These are phyloP conservation scores for Schrankia costaestrigalis DNA, from an alignment of 2,888 invertebrate species.

Conservation along the genomic window DNA sequence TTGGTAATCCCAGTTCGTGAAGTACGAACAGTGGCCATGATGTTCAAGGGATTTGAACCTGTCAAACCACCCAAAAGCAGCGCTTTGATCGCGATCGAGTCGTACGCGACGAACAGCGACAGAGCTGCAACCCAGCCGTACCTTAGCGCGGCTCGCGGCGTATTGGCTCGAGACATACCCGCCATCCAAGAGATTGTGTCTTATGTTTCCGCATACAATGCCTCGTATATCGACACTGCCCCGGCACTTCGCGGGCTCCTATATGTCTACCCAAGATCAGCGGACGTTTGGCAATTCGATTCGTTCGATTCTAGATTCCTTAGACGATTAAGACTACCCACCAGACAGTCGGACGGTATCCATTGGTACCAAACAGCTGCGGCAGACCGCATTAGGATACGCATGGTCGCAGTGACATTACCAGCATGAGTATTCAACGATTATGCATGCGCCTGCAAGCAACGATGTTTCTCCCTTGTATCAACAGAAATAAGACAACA, in stretches of 20 bases:
- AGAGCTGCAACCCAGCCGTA: slow-evolving; percentile 2
- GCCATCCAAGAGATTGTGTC: background rate
- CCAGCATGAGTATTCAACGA: slow-evolving; percentile 10
- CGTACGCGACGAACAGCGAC: slow-evolving; percentile 2
- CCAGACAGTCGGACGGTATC: background rate
- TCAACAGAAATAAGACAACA: slow-evolving; percentile 11
- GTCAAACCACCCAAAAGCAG: background rate
- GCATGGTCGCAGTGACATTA: slow-evolving; percentile 3
- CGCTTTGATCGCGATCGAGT: background rate
- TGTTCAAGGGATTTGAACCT: background rate
- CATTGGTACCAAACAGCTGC: background rate
- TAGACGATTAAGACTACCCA: background rate
- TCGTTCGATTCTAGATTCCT: slow-evolving; percentile 4
- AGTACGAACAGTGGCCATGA: background rate
- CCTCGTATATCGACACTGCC: background rate
- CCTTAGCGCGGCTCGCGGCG: background rate
- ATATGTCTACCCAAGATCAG: background rate
- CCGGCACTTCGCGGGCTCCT: background rate
- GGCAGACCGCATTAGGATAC: background rate
- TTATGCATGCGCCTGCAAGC: slow-evolving; percentile 7
- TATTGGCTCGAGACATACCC: background rate
- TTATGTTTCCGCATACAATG: background rate
- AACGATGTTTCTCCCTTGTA: slow-evolving; percentile 6
- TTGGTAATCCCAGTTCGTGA: background rate
- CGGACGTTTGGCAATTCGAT: slow-evolving; percentile 1